Evolutionary conservation across 2,113 vertebrate species (phyloP).

Genomic region (Astur gentilis): DNA sequence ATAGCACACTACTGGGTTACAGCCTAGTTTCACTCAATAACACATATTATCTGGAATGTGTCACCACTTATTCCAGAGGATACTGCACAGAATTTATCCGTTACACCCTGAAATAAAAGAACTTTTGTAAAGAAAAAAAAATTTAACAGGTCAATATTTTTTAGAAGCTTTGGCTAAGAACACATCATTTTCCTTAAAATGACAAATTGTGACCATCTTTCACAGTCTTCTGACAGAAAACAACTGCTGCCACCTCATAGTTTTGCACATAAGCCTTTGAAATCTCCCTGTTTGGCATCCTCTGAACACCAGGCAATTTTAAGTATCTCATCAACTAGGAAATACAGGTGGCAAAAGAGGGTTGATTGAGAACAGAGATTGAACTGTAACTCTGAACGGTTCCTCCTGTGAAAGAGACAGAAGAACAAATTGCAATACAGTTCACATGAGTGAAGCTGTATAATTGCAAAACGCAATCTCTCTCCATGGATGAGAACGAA

Average conservation of each 20-base stretch:
- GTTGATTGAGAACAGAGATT: constrained; percentile 35
- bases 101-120: neutral
- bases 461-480: constrained; percentile 36
- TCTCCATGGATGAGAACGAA: neutral
- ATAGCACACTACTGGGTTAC: neutral
- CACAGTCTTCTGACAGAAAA: neutral
- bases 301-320: neutral
- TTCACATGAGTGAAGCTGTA: constrained; percentile 35
- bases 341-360: neutral
- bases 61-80: neutral
- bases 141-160: neutral
- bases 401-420: constrained; percentile 21
- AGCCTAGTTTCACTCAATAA: neutral
- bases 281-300: neutral
- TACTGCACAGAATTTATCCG: neutral
- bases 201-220: neutral
- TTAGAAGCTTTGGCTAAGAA: neutral
- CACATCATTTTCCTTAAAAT: neutral
- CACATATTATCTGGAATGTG: neutral
- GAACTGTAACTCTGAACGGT: constrained; percentile 21
- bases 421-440: constrained; percentile 48
- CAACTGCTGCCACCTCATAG: neutral
- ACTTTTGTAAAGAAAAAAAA: neutral
- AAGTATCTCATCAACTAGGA: constrained; percentile 22
- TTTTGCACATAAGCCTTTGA: neutral